phyloP scores from a whole-genome alignment of 2,797 vertebrate genomes.

The Chromobotia macracanthus region DNA sequence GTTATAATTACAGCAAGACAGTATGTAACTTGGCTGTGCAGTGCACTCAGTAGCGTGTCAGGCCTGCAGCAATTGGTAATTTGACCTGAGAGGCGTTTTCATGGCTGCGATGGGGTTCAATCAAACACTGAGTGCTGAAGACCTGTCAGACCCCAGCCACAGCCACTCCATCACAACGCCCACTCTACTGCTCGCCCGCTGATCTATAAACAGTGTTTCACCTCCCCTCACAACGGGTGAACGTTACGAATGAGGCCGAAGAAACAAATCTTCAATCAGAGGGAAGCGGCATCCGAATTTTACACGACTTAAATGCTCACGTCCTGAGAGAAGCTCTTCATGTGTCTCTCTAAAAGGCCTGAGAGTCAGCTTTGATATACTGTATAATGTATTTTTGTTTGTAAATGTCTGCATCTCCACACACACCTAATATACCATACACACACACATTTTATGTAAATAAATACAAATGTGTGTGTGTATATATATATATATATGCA shows the following conservation, averaged over 20 bases:
- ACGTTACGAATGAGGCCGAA: not conserved
- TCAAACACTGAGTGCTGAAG: slow-evolving; percentile 3
- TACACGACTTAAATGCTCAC: not conserved
- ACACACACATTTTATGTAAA: too few relatives aligned
- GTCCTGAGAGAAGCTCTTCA: not conserved
- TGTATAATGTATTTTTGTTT: too few relatives aligned
- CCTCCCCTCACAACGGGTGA: not conserved
- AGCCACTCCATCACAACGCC: slow-evolving; percentile 14
- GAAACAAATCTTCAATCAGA: not conserved
- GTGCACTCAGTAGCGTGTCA: not conserved
- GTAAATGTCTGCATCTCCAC: too few relatives aligned
- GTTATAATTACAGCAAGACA: too few relatives aligned
- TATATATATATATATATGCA: too few relatives aligned
- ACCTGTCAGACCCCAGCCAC: not conserved
- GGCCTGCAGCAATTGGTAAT: not conserved
- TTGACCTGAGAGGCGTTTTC: slow-evolving; percentile 6
- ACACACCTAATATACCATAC: too few relatives aligned
- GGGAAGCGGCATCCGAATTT: not conserved
- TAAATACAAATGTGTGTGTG: too few relatives aligned
- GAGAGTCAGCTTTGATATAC: not conserved
- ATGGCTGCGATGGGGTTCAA: not conserved
- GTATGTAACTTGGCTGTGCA: not conserved
- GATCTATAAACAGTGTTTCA: not conserved
- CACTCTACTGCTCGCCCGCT: not conserved
- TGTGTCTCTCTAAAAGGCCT: not conserved